Evolutionary conservation across 2,888 invertebrate genomes (phyloP), one percentile per base, ranked within the genome.

Genomic region (Nemurella pictetii): DNA sequence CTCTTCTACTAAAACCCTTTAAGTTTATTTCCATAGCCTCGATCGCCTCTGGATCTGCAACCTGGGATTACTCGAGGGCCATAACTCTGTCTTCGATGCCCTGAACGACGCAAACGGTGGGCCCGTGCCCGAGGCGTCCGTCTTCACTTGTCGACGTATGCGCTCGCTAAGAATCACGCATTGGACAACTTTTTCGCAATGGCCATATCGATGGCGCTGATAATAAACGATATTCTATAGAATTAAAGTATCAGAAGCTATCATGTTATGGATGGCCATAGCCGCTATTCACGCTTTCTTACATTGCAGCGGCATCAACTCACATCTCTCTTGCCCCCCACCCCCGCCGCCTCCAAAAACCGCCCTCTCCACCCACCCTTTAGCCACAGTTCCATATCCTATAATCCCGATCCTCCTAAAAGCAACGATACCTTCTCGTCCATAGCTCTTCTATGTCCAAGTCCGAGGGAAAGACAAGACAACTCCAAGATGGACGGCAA

Each of bases 381-480:
- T 25, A 32, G 25, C 80, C 80, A 55, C 25, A n/a, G 80, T 55
- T 55, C 55, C 36, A 55, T 84, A 78, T 77, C 83, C 82, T 85
- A 78, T 85, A 83, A 83, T 85, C 84, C 81, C 84, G 80, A 85
- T 85, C 74, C 84, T 28, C 82, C 82, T 82, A 82, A 81, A 86
- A 85, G 75, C 85, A 83, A 83, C 85, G 85, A 80, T 84, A 85
- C 84, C 83, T 85, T 83, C 83, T 75, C 81, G 80, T 75, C 85
- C 85, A 84, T 85, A 85, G 84, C 85, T 85, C 85, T 85, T 84
- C 83, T 74, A 25, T 25, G 81, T 28, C 85, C 84, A 84, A 85
- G 86, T 84, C 83, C 85, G 85, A 84, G 86, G 86, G 85, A 87
- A 86, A 82, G 86, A 85, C 84, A 83, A 84, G 84, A 85, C 84